Evolutionary conservation across 2,113 vertebrate species (phyloP), one percentile per base, ranked within the genome.

Genomic region (Sapajus apella): DNA sequence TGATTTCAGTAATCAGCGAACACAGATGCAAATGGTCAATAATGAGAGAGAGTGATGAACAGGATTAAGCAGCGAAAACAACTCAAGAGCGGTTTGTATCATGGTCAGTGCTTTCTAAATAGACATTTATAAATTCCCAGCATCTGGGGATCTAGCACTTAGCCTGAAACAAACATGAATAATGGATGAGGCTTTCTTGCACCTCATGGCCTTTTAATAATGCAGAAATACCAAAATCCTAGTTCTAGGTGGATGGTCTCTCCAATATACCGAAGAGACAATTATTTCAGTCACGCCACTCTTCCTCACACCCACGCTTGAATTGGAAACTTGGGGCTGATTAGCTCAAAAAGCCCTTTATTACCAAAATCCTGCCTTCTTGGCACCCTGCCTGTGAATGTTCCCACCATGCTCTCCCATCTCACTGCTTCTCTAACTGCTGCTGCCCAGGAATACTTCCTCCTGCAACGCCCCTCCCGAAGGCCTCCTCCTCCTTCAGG

Each of bases 121-220:
- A 98, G 97, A 98, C 97, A 94, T 98, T 98, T 98, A 97, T 98
- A 97, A 96, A 98, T 98, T 98, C 86, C 80, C 52, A 90, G 95
- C 96, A 98, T 97, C 97, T 97, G 86, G 98, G 95, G 97, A 98
- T 45, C 97, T 96, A 94, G 97, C 98, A 98, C 96, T 98, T 98
- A 98, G 95, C 98, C 98, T 98, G 96, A 98, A 98, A 98, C 97
- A 98, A 98, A 96, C 81, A 97, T 98, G 98, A 99, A 98, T 96
- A 98, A 98, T 76, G 96, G 98, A 98, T 98, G 97, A 98, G 97
- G 90, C 86, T 58, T 79, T 95, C 0, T 17, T 91, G 95, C 47
- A 98, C 98, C 98, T 98, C 97, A 90, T 97, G 96, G 97, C 64
- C 98, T 97, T 96, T 93, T 96, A 98, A 98, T 98, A 98, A 98